A percentile compares a stretch with the other conserved stretches of the same genome.
phyloP scores from a whole-genome alignment of 2,888 invertebrate species.

The Meliscaeva auricollis region DNA sequence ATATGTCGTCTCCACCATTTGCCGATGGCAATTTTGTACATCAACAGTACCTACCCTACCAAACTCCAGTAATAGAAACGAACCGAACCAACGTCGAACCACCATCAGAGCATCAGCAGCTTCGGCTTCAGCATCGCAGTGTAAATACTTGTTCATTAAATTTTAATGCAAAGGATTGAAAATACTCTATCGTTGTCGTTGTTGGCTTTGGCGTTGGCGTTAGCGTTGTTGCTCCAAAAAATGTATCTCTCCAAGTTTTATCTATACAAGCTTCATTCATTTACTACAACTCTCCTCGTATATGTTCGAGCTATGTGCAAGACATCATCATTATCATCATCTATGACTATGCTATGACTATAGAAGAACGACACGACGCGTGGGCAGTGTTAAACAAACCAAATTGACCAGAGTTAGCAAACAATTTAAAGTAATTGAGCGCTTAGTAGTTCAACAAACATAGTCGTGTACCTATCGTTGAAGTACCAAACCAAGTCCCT shows the following conservation, averaged over 20 bases:
- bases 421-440: conserved; percentile 76
- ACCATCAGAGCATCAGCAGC: neutral
- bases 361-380: too few species aligned
- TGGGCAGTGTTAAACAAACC: conserved; percentile 73
- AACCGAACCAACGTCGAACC: too few species aligned
- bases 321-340: conserved; percentile 38
- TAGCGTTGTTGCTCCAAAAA: conserved; percentile 52
- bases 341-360: conserved; percentile 20
- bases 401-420: conserved; percentile 76
- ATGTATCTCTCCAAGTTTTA: conserved; percentile 33
- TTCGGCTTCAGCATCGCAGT: conserved; percentile 28
- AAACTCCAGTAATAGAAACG: neutral
- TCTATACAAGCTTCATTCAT: conserved; percentile 22
- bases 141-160: conserved; percentile 72
- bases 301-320: conserved; percentile 6
- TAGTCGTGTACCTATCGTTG: neutral
- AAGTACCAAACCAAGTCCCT: too few species aligned
- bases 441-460: conserved; percentile 69
- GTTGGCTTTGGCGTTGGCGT: conserved; percentile 9
- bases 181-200: conserved; percentile 37
- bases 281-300: neutral
- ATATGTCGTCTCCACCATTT: conserved; percentile 13
- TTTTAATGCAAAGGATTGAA: conserved; percentile 73
- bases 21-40: conserved; percentile 20
- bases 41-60: neutral